phyloP scores from a whole-genome alignment of 2,113 vertebrate species.

The Coreoperca whiteheadi region DNA sequence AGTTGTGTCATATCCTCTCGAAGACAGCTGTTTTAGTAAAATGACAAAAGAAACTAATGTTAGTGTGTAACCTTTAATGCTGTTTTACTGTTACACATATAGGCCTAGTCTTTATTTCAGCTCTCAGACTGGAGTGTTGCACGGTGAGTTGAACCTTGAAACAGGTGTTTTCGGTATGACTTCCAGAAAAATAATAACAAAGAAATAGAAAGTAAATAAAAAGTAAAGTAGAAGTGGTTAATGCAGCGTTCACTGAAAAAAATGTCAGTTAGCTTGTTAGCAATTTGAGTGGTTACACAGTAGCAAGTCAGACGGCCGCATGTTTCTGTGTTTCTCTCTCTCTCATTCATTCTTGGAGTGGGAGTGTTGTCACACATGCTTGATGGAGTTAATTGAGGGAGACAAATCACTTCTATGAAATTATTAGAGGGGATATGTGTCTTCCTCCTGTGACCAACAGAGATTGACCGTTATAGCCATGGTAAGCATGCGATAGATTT shows the following conservation, averaged over 20 bases:
- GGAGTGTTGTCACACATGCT: background rate
- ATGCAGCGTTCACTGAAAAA: no score
- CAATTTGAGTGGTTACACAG: no score
- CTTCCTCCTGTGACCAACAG: background rate
- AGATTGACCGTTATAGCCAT: conserved; percentile 12
- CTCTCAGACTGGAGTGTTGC: background rate
- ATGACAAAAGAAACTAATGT: background rate
- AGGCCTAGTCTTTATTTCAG: no score
- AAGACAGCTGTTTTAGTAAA: background rate
- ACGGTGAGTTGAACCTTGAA: no score
- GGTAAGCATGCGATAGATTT: conserved; percentile 28
- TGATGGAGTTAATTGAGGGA: background rate
- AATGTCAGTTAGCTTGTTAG: background rate
- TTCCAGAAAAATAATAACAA: background rate
- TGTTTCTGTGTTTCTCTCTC: background rate
- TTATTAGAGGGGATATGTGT: background rate
- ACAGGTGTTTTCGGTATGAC: no score
- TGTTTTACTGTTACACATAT: background rate
- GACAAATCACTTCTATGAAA: background rate
- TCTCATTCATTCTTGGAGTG: background rate
- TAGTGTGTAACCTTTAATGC: background rate
- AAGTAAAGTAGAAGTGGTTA: no score
- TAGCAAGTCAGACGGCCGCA: background rate
- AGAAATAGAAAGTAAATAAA: no score
- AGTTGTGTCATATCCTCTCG: background rate